Percentiles rank a stretch among this genome's conserved stretches.
Evolutionary conservation across 1,140 invertebrate genomes (phyloP).

Genomic region (Armadillidium nasatum): DNA sequence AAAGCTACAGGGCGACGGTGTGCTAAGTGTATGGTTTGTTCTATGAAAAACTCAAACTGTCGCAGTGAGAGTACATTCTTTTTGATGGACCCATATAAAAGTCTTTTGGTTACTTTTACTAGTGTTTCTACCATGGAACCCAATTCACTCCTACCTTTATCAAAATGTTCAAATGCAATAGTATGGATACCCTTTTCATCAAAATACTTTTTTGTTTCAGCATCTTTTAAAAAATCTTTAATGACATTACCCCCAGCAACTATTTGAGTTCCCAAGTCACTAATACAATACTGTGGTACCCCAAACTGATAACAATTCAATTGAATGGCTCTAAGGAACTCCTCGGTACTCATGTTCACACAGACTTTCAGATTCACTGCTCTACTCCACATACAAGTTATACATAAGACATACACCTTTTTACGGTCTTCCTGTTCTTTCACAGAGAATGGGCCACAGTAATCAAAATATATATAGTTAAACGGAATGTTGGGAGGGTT

Average conservation of each 20-base stretch:
- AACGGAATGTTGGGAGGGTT: background rate
- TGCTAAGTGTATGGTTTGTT: conserved; percentile 10
- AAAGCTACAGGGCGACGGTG: conserved; percentile 13
- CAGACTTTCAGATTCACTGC: conserved; percentile 18
- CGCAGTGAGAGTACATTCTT: background rate
- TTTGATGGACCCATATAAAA: conserved; percentile 5
- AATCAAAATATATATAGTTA: background rate
- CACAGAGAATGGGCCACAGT: background rate
- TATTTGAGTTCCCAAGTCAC: conserved; percentile 1
- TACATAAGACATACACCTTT: background rate
- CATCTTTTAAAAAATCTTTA: background rate
- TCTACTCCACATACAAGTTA: conserved; percentile 23
- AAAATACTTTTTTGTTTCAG: background rate
- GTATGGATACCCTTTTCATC: background rate
- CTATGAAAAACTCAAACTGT: conserved; percentile 10
- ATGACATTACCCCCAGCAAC: conserved; percentile 9
- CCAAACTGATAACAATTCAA: conserved; percentile 3
- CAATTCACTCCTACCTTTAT: conserved; percentile 12
- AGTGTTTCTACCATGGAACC: conserved; percentile 17
- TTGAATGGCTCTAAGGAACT: conserved; percentile 9
- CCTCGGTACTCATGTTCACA: background rate
- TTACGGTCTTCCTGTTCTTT: background rate
- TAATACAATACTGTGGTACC: background rate
- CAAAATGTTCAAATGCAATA: background rate
- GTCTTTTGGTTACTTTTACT: background rate